Evolutionary conservation across 2,888 invertebrate species (phyloP).

Genomic region (Spatulosminthurus flaviceps): DNA sequence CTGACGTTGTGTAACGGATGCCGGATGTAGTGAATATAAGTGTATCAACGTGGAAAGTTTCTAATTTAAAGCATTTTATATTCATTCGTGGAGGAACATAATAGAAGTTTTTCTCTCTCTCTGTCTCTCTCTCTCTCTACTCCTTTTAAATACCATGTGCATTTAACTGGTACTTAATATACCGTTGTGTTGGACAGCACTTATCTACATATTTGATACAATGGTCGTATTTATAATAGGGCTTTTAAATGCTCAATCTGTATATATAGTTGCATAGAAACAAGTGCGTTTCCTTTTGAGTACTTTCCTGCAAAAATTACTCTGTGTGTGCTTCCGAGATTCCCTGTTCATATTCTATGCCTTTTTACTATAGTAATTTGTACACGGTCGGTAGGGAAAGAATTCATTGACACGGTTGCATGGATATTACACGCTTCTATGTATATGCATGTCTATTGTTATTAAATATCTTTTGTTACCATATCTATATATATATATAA

Average conservation of each 20-base stretch:
- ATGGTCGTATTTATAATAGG: too few species aligned
- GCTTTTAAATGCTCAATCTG: too few species aligned
- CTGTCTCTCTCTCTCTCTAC: too few species aligned
- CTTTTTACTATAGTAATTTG: too few species aligned
- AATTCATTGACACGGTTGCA: background rate
- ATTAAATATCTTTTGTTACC: too few species aligned
- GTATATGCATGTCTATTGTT: too few species aligned
- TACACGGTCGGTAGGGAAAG: background rate
- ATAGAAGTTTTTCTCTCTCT: background rate
- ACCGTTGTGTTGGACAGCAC: too few species aligned
- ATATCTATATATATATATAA: too few species aligned
- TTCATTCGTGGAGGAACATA: background rate
- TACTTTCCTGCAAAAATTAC: background rate
- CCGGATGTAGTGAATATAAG: background rate
- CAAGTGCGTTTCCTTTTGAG: background rate
- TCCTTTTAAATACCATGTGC: background rate
- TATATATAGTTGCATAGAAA: too few species aligned
- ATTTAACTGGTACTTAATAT: too few species aligned
- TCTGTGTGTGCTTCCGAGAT: constrained; percentile 6
- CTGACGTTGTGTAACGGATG: too few species aligned
- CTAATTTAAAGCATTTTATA: constrained; percentile 13
- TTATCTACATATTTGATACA: too few species aligned
- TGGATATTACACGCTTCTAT: background rate
- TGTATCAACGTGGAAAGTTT: constrained; percentile 7
- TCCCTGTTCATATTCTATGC: background rate